These are phyloP conservation scores for Atethmia centrago DNA, from an alignment of 2,888 invertebrate genomes.

Conservation along the genomic window DNA sequence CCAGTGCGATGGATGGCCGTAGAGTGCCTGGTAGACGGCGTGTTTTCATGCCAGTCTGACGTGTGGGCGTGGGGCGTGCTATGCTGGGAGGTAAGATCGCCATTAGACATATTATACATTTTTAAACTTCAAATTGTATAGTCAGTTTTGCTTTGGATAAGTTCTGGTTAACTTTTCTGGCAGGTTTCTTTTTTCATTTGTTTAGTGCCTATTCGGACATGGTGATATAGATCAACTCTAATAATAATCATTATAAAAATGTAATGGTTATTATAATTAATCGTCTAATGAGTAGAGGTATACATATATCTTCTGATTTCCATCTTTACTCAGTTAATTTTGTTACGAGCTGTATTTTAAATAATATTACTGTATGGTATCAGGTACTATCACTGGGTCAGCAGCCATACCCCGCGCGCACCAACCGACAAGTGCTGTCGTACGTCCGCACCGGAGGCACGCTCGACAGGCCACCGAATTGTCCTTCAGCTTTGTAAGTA, in stretches of 20 bases:
- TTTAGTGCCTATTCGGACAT: neutral
- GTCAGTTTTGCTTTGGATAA: neutral
- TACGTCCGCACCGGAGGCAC: slow-evolving; percentile 97
- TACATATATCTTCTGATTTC: neutral
- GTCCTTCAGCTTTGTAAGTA: slow-evolving; percentile 94
- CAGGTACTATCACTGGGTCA: slow-evolving; percentile 97
- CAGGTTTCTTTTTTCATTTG: neutral
- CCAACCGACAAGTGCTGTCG: slow-evolving; percentile 97
- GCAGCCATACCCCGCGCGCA: slow-evolving; percentile 98
- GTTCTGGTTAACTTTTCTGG: neutral
- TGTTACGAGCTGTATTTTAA: neutral
- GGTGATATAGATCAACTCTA: neutral
- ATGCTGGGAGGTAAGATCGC: slow-evolving; percentile 94
- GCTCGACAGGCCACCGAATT: slow-evolving; percentile 95
- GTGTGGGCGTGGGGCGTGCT: slow-evolving; percentile 99
- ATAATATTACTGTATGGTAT: neutral
- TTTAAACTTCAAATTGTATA: neutral
- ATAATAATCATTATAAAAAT: too few relatives aligned
- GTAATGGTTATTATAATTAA: neutral
- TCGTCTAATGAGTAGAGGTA: neutral
- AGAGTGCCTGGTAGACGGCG: slow-evolving; percentile 98
- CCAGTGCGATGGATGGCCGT: slow-evolving; percentile 99
- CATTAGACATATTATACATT: neutral
- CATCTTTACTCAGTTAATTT: neutral
- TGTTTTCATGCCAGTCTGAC: slow-evolving; percentile 99